Conservation (phyloP, 2,113 vertebrate genomes). For the Geococcyx californianus region DNA sequence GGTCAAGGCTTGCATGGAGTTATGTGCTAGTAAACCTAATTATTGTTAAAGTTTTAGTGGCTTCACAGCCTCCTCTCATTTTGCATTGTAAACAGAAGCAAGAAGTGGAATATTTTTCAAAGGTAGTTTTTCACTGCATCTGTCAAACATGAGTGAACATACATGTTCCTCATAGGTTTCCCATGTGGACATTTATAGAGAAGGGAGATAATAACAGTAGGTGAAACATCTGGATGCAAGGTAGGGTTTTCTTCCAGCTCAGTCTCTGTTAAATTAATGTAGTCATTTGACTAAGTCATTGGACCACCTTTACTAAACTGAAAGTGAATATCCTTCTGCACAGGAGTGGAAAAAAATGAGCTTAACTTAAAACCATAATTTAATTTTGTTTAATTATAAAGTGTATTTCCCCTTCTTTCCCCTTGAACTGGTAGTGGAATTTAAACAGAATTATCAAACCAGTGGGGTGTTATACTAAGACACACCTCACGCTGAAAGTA, state of each 20-base stretch:
- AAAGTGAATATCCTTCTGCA: neutral
- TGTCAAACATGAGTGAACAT: neutral
- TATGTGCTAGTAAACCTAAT: neutral
- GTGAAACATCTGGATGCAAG: neutral
- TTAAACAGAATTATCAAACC: neutral
- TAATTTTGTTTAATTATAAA: neutral
- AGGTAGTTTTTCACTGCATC: neutral
- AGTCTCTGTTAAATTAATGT: neutral
- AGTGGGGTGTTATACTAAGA: neutral
- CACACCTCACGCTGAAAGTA: neutral
- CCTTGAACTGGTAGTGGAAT: neutral
- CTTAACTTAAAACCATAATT: slow-evolving; percentile 3
- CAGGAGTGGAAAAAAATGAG: neutral
- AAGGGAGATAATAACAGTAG: neutral
- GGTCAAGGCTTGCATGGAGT: neutral
- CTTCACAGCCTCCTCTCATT: neutral
- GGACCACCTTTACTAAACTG: neutral
- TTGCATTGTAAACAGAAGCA: neutral
- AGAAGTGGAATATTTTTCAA: neutral
- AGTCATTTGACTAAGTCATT: neutral
- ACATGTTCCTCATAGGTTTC: neutral
- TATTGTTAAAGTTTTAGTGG: neutral
- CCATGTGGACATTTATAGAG: neutral
- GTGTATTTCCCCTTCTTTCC: neutral
- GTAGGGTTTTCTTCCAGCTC: neutral